Percentiles rank a stretch among this genome's conserved stretches.
phyloP scores from a whole-genome alignment of 1,140 invertebrate species.

The Drosophila arizonae region DNA sequence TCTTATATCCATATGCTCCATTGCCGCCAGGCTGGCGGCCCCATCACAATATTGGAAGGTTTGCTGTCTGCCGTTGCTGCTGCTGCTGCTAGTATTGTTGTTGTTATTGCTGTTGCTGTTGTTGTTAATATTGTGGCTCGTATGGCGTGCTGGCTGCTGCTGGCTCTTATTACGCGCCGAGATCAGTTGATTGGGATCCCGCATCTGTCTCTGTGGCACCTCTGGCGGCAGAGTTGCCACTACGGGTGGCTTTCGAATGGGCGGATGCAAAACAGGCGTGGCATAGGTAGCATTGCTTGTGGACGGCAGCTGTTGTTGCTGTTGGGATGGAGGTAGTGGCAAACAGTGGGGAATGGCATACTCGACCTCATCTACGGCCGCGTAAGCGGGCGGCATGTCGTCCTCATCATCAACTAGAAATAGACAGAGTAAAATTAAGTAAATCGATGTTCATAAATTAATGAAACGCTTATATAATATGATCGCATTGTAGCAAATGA shows the following conservation, averaged over 20 bases:
- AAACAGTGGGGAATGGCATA: constrained; percentile 63
- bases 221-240: neutral
- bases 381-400: constrained; percentile 66
- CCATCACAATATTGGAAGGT: constrained; percentile 61
- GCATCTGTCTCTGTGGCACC: constrained; percentile 51
- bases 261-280: constrained; percentile 57
- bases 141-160: constrained; percentile 36
- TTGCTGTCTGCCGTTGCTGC: constrained; percentile 16
- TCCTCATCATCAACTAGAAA: constrained; percentile 30
- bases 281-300: constrained; percentile 49
- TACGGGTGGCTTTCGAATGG: constrained; percentile 19
- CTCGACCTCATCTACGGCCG: constrained; percentile 22
- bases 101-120: constrained; percentile 17
- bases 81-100: neutral
- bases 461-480: too few relatives aligned
- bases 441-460: too few relatives aligned
- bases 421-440: neutral
- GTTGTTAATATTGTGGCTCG: constrained; percentile 8
- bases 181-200: constrained; percentile 52
- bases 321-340: constrained; percentile 21
- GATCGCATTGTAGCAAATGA: too few relatives aligned
- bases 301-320: constrained; percentile 39
- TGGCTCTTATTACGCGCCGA: constrained; percentile 40
- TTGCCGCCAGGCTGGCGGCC: constrained; percentile 62
- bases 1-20: constrained; percentile 74